Conservation (phyloP, 2,113 vertebrate genomes). For the Mesocricetus auratus region DNA sequence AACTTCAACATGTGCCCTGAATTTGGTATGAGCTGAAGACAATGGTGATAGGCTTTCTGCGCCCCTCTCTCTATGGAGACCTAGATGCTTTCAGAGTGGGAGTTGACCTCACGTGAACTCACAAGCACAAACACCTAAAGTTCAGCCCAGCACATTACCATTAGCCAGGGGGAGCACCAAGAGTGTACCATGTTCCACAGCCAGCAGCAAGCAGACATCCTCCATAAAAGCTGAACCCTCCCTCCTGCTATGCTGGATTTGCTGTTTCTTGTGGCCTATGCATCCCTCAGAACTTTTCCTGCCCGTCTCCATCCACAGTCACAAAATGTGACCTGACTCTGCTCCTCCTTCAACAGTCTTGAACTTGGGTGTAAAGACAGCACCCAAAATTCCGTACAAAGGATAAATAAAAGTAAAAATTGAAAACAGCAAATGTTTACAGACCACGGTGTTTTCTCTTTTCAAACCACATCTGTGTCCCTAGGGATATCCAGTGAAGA, state of each 20-base stretch:
- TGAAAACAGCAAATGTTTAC: background rate
- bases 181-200: fast-evolving
- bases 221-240: fast-evolving
- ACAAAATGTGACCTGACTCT: fast-evolving
- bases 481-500: background rate
- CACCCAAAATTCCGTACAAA: background rate
- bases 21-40: background rate
- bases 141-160: fast-evolving
- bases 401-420: background rate
- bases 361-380: background rate
- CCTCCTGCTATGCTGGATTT: too few species aligned
- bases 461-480: background rate
- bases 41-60: background rate
- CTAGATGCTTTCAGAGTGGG: background rate
- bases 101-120: background rate
- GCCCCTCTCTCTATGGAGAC: background rate
- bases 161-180: fast-evolving
- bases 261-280: fast-evolving
- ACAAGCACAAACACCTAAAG: background rate
- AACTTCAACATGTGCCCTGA: fast-evolving
- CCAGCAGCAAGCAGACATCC: fast-evolving
- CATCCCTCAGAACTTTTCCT: background rate
- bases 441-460: background rate
- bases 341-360: background rate
- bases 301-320: background rate